These are phyloP conservation scores for Brachyistius frenatus DNA, from an alignment of 2,113 vertebrate species.

Conservation along the genomic window DNA sequence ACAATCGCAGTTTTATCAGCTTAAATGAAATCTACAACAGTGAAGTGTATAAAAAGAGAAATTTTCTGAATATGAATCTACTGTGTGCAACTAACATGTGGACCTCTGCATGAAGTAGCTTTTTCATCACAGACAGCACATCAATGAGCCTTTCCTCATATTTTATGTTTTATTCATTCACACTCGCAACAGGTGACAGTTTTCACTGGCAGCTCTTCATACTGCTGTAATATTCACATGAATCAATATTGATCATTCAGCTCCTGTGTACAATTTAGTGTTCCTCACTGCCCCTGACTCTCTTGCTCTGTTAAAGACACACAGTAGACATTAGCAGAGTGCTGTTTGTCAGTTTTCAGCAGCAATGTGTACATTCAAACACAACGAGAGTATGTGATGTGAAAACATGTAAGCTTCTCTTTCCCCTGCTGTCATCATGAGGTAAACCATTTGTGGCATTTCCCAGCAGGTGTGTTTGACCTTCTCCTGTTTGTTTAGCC, in stretches of 20 bases:
- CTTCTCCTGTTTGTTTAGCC: conserved; percentile 57
- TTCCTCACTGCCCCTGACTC: not conserved
- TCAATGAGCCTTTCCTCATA: not conserved
- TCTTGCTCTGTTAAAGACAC: not conserved
- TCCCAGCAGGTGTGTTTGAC: conserved; percentile 67
- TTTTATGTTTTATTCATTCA: conserved; percentile 10
- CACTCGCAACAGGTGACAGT: conserved; percentile 10
- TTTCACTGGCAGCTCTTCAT: conserved; percentile 14
- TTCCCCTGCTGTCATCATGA: conserved; percentile 44
- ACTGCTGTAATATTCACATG: not conserved
- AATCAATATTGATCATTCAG: conserved; percentile 37
- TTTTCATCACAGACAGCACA: conserved; percentile 3
- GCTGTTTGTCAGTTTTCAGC: conserved; percentile 18
- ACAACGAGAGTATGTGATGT: conserved; percentile 18
- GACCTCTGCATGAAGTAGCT: conserved; percentile 1
- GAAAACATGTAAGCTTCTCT: conserved; percentile 29
- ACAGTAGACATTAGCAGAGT: not conserved
- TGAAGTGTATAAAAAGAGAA: not conserved
- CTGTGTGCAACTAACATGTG: not conserved
- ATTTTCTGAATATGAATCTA: not conserved
- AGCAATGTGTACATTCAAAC: conserved; percentile 30
- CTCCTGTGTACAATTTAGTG: not conserved
- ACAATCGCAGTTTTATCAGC: too few relatives aligned
- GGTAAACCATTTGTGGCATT: conserved; percentile 54
- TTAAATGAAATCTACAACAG: not conserved